phyloP scores from a whole-genome alignment of 2,888 invertebrate species.

The Acrobasis repandana region DNA sequence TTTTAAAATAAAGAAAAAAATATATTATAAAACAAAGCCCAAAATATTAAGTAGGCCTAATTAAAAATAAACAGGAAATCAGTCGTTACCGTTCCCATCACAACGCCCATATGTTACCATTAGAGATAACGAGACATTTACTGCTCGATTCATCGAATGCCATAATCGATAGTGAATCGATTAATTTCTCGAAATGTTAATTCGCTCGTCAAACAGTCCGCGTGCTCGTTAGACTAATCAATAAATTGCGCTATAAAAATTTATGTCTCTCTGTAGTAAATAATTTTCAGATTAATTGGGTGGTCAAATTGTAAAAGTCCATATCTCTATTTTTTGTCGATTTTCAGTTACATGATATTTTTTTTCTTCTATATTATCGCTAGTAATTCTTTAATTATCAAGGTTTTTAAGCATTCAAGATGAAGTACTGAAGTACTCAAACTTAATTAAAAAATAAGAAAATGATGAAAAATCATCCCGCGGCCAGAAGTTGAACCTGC shows the following conservation, averaged over 20 bases:
- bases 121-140: slow-evolving; percentile 77
- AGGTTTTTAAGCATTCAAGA: too few species aligned
- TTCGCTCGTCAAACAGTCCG: slow-evolving; percentile 75
- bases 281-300: slow-evolving; percentile 55
- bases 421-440: too few species aligned
- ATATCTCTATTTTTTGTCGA: too few species aligned
- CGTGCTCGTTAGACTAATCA: slow-evolving; percentile 75
- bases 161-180: slow-evolving; percentile 72
- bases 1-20: too few species aligned
- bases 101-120: slow-evolving; percentile 73
- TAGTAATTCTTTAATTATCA: too few species aligned
- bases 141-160: slow-evolving; percentile 59
- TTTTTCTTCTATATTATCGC: too few species aligned
- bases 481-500: too few species aligned
- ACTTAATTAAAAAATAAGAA: too few species aligned
- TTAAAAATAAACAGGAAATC: slow-evolving; percentile 69
- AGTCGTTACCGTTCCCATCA: slow-evolving; percentile 60
- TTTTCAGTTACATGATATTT: too few species aligned
- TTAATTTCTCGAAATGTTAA: slow-evolving; percentile 79
- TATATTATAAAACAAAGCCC: slow-evolving; percentile 7
- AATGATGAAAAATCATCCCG: too few species aligned
- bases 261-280: slow-evolving; percentile 63
- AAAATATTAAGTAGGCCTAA: slow-evolving; percentile 38
- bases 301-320: too few species aligned
- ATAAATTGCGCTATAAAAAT: slow-evolving; percentile 71